Evolutionary conservation across 2,797 vertebrate genomes (phyloP).

Genomic region (Phataginus tricuspis): DNA sequence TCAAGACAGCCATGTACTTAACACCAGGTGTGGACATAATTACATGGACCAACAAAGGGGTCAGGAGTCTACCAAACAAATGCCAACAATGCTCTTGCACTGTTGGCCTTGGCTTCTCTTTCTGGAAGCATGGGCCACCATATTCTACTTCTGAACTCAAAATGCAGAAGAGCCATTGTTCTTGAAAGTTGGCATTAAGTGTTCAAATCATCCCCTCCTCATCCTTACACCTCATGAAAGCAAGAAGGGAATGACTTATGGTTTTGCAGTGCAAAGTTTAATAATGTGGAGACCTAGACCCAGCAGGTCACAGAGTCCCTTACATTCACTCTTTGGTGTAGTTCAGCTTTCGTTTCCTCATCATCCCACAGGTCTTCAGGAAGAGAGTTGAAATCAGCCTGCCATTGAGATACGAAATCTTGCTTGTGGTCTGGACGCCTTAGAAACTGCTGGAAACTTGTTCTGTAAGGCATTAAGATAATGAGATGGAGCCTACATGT

Average conservation of each 20-base stretch:
- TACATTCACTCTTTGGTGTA: slow-evolving; percentile 94
- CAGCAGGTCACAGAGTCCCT: slow-evolving; percentile 58
- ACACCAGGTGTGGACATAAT: background rate
- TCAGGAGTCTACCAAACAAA: background rate
- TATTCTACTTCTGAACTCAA: slow-evolving; percentile 1
- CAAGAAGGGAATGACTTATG: background rate
- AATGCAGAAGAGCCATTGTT: background rate
- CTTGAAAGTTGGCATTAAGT: background rate
- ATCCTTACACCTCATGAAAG: background rate
- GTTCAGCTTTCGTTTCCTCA: slow-evolving; percentile 93
- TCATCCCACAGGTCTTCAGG: slow-evolving; percentile 91
- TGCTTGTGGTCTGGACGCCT: slow-evolving; percentile 92
- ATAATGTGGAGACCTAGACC: no score
- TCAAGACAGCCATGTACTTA: background rate
- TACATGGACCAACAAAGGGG: background rate
- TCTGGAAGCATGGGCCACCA: background rate
- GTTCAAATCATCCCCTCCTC: background rate
- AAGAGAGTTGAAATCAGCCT: slow-evolving; percentile 92
- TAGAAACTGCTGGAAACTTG: slow-evolving; percentile 88
- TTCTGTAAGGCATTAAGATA: slow-evolving; percentile 76
- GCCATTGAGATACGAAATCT: slow-evolving; percentile 93
- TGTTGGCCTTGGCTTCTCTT: background rate
- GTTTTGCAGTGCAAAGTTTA: background rate
- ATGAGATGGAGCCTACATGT: background rate
- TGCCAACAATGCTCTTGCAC: background rate